A percentile compares a stretch with the other conserved stretches of the same genome.
phyloP scores from a whole-genome alignment of 1,140 invertebrate species.

The Drosophila varians region DNA sequence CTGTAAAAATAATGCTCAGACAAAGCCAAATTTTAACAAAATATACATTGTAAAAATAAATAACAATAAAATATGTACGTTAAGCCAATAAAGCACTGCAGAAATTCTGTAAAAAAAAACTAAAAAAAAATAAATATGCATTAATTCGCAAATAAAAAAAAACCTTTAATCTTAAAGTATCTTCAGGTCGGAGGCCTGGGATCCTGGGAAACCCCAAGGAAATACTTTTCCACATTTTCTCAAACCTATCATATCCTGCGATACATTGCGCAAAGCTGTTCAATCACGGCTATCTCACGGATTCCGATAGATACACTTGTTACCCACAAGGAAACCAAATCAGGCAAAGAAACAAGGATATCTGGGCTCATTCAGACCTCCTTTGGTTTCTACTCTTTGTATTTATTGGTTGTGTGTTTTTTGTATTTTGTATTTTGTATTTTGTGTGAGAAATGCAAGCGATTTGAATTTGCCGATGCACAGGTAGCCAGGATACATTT shows the following conservation, averaged over 20 bases:
- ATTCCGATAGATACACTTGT: conserved; percentile 72
- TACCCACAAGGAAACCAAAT: conserved; percentile 45
- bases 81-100: conserved; percentile 23
- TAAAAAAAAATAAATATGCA: conserved; percentile 44
- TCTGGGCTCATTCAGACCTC: conserved; percentile 51
- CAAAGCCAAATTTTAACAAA: conserved; percentile 73
- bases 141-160: conserved; percentile 36
- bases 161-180: conserved; percentile 18
- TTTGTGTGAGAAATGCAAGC: conserved; percentile 69
- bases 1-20: conserved; percentile 78
- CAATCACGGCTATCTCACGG: conserved; percentile 63
- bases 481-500: conserved; percentile 62
- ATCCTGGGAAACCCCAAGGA: conserved; percentile 50
- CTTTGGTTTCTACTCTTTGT: conserved; percentile 21
- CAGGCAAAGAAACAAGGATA: conserved; percentile 19
- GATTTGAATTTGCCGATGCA: conserved; percentile 68
- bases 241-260: conserved; percentile 19
- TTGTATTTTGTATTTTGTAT: conserved; percentile 2
- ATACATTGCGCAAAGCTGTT: conserved; percentile 63
- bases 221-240: conserved; percentile 25
- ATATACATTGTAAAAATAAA: conserved; percentile 64
- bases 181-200: conserved; percentile 2
- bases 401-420: conserved; percentile 2
- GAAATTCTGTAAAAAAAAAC: conserved; percentile 62
- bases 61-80: conserved; percentile 41